Evolutionary conservation across 2,888 invertebrate species (phyloP).

Genomic region (Tenthredo distinguenda): DNA sequence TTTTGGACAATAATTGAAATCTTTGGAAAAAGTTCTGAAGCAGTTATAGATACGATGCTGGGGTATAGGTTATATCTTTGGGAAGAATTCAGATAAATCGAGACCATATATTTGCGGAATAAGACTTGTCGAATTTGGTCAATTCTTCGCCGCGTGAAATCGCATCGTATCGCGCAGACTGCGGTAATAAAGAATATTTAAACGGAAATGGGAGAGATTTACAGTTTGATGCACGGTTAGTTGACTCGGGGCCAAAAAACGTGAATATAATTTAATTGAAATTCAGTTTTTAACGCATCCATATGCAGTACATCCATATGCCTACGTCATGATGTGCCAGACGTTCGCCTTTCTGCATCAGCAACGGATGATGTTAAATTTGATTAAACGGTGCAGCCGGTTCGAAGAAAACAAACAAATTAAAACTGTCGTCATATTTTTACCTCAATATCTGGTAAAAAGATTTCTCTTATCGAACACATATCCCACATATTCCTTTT

Average conservation of each 20-base stretch:
- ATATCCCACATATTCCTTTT: background rate
- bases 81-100: too few relatives aligned
- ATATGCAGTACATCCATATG: background rate
- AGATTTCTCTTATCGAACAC: background rate
- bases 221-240: constrained; percentile 19
- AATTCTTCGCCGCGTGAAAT: background rate
- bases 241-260: constrained; percentile 10
- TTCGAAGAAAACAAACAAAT: constrained; percentile 2
- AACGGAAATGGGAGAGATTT: constrained; percentile 5
- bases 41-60: too few relatives aligned
- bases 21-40: too few relatives aligned
- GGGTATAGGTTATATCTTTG: too few relatives aligned
- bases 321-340: background rate
- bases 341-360: background rate
- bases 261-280: constrained; percentile 8
- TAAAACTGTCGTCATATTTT: background rate
- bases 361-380: background rate
- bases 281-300: constrained; percentile 24
- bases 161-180: background rate
- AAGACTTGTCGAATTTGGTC: too few relatives aligned
- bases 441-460: background rate
- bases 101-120: too few relatives aligned
- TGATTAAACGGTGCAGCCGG: background rate
- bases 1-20: too few relatives aligned
- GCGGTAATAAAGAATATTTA: background rate